Conservation (phyloP, 2,113 vertebrate genomes). For the Oreochromis niloticus region DNA sequence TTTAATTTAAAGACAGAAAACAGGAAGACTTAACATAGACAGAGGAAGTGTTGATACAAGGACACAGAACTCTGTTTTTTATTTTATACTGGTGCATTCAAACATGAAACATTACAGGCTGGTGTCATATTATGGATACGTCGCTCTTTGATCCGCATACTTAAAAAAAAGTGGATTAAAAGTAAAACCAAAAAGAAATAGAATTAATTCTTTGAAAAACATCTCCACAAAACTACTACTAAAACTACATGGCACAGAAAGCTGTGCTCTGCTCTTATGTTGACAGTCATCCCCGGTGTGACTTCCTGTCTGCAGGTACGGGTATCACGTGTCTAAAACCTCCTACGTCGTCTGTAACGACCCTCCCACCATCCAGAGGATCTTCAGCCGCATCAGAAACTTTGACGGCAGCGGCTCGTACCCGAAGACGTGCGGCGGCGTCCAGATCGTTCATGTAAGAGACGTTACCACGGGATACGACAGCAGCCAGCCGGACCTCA, state of each 20-base stretch:
- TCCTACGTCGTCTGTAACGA: constrained; percentile 91
- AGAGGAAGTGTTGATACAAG: too few relatives aligned
- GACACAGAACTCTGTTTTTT: too few relatives aligned
- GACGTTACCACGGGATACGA: constrained; percentile 92
- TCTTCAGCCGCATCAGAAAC: constrained; percentile 85
- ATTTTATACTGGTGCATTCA: too few relatives aligned
- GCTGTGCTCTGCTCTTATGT: neutral
- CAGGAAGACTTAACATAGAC: too few relatives aligned
- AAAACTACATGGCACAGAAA: neutral
- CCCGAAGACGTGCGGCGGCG: constrained; percentile 75
- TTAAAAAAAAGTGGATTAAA: neutral
- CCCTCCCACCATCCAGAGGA: constrained; percentile 80
- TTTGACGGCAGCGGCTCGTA: constrained; percentile 75
- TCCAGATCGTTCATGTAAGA: constrained; percentile 76
- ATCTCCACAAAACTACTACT: neutral
- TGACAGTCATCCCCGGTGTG: neutral
- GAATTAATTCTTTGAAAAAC: neutral
- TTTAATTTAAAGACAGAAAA: neutral
- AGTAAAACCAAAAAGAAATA: too few relatives aligned
- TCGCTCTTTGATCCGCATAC: neutral
- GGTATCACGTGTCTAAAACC: constrained; percentile 86
- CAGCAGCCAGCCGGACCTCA: constrained; percentile 79
- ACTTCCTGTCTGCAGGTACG: constrained; percentile 77
- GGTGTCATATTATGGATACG: neutral
- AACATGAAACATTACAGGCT: too few relatives aligned